These are phyloP conservation scores for Coboldia fuscipes DNA, from an alignment of 1,140 invertebrate genomes.

Conservation along the genomic window DNA sequence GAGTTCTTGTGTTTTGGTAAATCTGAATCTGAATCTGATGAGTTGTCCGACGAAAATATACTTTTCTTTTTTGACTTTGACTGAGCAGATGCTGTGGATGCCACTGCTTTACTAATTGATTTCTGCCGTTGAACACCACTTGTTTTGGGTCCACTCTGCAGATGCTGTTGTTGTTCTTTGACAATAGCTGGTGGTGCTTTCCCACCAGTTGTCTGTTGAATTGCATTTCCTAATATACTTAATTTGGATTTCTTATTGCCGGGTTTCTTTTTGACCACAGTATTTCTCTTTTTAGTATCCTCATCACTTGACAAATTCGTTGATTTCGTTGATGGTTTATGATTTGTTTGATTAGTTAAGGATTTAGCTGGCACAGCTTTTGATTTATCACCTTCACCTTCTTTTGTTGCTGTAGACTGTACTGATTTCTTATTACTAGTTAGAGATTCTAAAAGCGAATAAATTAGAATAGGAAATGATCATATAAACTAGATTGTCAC, in stretches of 20 bases:
- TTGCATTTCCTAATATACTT: constrained; percentile 18
- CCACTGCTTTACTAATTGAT: constrained; percentile 11
- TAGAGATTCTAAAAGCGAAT: constrained; percentile 12
- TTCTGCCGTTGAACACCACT: constrained; percentile 6
- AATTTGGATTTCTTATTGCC: constrained; percentile 21
- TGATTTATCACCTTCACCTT: constrained; percentile 20
- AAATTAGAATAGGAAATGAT: constrained; percentile 6
- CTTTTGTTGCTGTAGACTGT: constrained; percentile 26
- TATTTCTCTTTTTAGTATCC: constrained; percentile 18
- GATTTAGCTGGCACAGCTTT: constrained; percentile 14
- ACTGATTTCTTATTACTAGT: constrained; percentile 21
- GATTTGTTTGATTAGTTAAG: constrained; percentile 12
- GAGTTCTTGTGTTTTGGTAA: constrained; percentile 15
- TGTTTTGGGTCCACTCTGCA: constrained; percentile 6
- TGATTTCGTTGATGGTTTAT: constrained; percentile 5
- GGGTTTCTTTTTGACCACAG: constrained; percentile 17
- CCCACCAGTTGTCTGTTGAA: constrained; percentile 17
- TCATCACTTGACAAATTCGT: constrained; percentile 12
- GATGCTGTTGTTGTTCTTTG: constrained; percentile 13
- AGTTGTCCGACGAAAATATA: constrained; percentile 63
- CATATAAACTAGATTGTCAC: constrained; percentile 4
- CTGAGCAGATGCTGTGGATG: constrained; percentile 18
- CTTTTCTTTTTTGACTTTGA: constrained; percentile 45
- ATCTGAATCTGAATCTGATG: constrained; percentile 31
- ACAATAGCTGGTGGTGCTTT: constrained; percentile 12